Conservation (phyloP, 2,797 vertebrate genomes). For the Discoglossus pictus region DNA sequence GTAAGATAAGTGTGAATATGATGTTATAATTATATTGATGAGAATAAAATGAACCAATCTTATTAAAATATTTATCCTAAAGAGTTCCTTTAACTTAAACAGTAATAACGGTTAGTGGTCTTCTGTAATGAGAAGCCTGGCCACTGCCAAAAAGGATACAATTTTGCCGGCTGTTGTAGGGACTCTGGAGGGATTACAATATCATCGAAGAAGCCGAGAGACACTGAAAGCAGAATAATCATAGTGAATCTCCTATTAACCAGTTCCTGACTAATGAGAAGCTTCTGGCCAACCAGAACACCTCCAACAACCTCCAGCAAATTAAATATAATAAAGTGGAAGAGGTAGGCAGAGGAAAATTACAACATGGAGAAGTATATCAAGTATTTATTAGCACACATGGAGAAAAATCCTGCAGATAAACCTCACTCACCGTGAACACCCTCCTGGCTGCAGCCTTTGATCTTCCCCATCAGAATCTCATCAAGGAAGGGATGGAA, state of each 20-base stretch:
- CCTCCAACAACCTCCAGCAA: not conserved
- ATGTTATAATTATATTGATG: too few species aligned
- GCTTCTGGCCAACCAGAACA: not conserved
- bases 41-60: too few species aligned
- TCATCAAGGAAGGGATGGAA: slow-evolving; percentile 97
- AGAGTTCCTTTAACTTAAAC: too few species aligned
- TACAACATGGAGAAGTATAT: not conserved
- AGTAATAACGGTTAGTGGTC: too few species aligned
- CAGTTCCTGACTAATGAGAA: too few species aligned
- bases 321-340: not conserved
- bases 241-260: too few species aligned
- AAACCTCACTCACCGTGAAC: slow-evolving; percentile 79
- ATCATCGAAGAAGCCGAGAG: slow-evolving; percentile 94
- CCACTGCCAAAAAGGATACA: slow-evolving; percentile 83
- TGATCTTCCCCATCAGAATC: slow-evolving; percentile 93
- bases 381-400: too few species aligned
- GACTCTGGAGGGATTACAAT: slow-evolving; percentile 95
- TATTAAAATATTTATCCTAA: too few species aligned
- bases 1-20: too few species aligned
- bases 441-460: slow-evolving; percentile 95
- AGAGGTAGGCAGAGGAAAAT: not conserved
- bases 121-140: too few species aligned
- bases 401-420: too few species aligned
- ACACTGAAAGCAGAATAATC: slow-evolving; percentile 78
- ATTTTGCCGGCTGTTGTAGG: slow-evolving; percentile 92